Evolutionary conservation across 1,140 invertebrate genomes (phyloP).

Genomic region (Drosophila lacteicornis): DNA sequence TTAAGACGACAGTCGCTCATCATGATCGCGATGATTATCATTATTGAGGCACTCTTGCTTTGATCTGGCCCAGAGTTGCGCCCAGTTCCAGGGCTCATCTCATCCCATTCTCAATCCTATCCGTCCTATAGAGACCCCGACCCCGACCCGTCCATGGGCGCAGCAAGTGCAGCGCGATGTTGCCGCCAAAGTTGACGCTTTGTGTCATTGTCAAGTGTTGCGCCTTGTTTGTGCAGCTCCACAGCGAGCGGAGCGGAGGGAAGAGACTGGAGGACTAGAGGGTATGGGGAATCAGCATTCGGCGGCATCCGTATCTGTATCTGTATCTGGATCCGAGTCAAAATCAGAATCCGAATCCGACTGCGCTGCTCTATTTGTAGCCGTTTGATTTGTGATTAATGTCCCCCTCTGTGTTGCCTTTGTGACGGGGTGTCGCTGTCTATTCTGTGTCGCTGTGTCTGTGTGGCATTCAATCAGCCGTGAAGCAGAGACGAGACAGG

Average conservation of each 20-base stretch:
- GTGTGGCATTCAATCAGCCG: conserved; percentile 24
- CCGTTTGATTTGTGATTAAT: conserved; percentile 75
- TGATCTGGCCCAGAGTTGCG: conserved; percentile 64
- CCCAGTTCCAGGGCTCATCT: conserved; percentile 23
- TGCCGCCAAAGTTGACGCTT: conserved; percentile 80
- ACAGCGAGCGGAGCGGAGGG: neutral
- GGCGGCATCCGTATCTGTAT: conserved; percentile 2
- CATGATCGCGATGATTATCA: conserved; percentile 77
- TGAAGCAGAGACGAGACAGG: neutral
- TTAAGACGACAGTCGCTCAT: conserved; percentile 70
- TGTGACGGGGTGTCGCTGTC: conserved; percentile 10
- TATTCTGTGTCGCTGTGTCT: neutral
- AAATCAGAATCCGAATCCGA: conserved; percentile 5
- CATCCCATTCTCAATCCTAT: neutral
- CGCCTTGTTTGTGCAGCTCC: conserved; percentile 49
- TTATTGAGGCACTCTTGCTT: conserved; percentile 84
- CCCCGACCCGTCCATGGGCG: conserved; percentile 39
- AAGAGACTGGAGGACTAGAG: neutral
- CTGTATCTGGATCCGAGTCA: neutral
- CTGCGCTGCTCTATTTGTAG: conserved; percentile 66
- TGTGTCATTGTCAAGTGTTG: conserved; percentile 82
- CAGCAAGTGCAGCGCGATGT: conserved; percentile 69
- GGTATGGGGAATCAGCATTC: neutral
- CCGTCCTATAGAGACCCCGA: neutral
- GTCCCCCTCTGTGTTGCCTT: conserved; percentile 26